A percentile compares a stretch with the other conserved stretches of the same genome.
Evolutionary conservation across 1,140 invertebrate species (phyloP).

Genomic region (Harpegnathos saltator): DNA sequence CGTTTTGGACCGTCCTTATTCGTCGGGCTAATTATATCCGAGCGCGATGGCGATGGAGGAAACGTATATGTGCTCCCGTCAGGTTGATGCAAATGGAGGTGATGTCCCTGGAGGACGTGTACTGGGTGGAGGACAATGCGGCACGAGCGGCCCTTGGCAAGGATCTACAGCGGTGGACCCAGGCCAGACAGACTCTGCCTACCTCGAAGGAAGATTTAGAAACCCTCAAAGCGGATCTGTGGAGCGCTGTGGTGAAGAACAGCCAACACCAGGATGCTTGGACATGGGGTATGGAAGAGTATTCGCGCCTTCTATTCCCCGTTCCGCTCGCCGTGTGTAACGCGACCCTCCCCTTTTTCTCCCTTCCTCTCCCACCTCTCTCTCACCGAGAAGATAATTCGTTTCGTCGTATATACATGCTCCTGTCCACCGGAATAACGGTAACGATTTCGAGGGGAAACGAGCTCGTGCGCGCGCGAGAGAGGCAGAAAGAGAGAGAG

Average conservation of each 20-base stretch:
- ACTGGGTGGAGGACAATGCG: slow-evolving; percentile 93
- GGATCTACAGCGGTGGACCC: slow-evolving; percentile 92
- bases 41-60: not conserved
- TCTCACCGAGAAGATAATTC: not conserved
- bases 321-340: slow-evolving; percentile 6
- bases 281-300: slow-evolving; percentile 91
- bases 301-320: not conserved
- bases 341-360: not conserved
- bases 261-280: slow-evolving; percentile 95
- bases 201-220: slow-evolving; percentile 92
- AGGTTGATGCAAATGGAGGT: slow-evolving; percentile 93
- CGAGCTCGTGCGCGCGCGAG: too few relatives aligned
- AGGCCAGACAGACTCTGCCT: slow-evolving; percentile 91
- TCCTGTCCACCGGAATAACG: too few relatives aligned
- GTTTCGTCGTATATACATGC: not conserved
- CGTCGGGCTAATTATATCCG: not conserved
- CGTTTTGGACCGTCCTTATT: not conserved
- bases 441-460: not conserved
- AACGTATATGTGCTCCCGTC: slow-evolving; percentile 40
- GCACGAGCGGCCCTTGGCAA: slow-evolving; percentile 91
- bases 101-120: slow-evolving; percentile 93
- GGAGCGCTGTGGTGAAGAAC: slow-evolving; percentile 94
- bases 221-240: slow-evolving; percentile 92
- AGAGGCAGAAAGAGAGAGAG: too few relatives aligned
- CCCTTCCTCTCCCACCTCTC: too few relatives aligned